phyloP scores from a whole-genome alignment of 2,113 vertebrate genomes.

The Corythoichthys intestinalis region DNA sequence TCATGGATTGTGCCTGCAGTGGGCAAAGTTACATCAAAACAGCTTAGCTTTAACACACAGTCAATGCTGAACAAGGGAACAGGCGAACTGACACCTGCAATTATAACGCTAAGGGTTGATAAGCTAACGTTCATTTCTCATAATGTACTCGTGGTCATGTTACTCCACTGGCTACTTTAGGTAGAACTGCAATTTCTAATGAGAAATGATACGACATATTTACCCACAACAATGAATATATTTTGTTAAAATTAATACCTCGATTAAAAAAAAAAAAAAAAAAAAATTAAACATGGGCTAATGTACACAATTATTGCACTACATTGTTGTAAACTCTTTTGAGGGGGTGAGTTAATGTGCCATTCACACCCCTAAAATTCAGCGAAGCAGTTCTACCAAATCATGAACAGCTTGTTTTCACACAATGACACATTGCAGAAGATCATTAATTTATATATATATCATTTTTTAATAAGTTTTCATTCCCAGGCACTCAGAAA shows the following conservation, averaged over 20 bases:
- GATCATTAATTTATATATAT: conserved; percentile 27
- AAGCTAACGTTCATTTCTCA: neutral
- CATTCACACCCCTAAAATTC: neutral
- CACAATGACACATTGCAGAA: conserved; percentile 8
- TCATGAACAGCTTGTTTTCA: neutral
- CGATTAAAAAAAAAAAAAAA: too few relatives aligned
- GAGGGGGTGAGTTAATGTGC: neutral
- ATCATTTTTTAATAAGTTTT: conserved; percentile 19
- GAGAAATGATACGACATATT: too few relatives aligned
- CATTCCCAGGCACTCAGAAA: conserved; percentile 21
- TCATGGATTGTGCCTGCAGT: neutral
- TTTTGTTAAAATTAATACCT: too few relatives aligned
- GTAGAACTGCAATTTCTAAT: too few relatives aligned
- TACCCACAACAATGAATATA: too few relatives aligned
- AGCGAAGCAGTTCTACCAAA: neutral
- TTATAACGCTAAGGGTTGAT: neutral
- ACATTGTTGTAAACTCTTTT: neutral
- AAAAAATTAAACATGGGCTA: too few relatives aligned
- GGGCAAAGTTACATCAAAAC: neutral
- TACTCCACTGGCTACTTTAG: too few relatives aligned
- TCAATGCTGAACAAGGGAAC: neutral
- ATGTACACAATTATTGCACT: neutral
- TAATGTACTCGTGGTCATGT: neutral
- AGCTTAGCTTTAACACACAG: neutral
- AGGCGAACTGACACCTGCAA: neutral